Evolutionary conservation across 2,113 vertebrate species (phyloP).

Genomic region (Protobothrops mucrosquamatus): DNA sequence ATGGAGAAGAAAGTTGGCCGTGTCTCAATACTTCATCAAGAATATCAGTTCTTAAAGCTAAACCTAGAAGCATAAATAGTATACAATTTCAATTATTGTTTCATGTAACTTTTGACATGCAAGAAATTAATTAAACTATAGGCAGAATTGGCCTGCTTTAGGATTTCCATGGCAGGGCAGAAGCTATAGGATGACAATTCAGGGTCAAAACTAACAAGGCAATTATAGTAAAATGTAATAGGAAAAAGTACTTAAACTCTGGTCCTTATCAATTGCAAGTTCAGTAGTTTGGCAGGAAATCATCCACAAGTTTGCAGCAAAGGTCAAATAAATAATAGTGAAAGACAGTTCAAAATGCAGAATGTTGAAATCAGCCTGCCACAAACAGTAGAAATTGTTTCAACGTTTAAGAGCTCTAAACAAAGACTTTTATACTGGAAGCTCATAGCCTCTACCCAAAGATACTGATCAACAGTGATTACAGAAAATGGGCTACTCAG

Average conservation of each 20-base stretch:
- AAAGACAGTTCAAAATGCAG: neutral
- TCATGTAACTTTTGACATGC: neutral
- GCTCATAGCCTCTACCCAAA: neutral
- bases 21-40: neutral
- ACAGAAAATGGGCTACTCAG: neutral
- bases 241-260: neutral
- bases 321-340: neutral
- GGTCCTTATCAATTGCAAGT: neutral
- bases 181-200: neutral
- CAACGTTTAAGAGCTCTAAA: neutral
- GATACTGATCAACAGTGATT: neutral
- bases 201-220: neutral
- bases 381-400: neutral
- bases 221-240: neutral
- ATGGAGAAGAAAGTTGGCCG: neutral
- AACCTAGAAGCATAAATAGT: neutral
- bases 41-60: neutral
- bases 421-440: neutral
- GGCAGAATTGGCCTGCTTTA: neutral
- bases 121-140: neutral
- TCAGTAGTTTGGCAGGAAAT: neutral
- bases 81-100: neutral
- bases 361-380: neutral
- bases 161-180: neutral
- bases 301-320: neutral